Base-by-base conservation (phyloP, 2,113 vertebrate species). In the Corythoichthys intestinalis region DNA sequence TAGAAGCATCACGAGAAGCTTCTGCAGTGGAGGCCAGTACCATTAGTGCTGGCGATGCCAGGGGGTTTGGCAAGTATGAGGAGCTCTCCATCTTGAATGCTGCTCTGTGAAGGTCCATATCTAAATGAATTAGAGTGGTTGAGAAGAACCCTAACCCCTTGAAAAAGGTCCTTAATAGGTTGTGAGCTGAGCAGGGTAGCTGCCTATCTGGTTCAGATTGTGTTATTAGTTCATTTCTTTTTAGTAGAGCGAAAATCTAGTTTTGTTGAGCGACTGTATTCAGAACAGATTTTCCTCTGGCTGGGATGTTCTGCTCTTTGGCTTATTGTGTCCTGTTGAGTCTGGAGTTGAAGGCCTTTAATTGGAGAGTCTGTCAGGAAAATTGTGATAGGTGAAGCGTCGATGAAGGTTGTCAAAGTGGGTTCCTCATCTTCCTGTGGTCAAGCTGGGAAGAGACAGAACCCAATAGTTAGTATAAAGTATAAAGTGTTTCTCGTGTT, bases 1-100 rank as follows among this genome's bases (percentile, higher is more conserved):
- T 98, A 50, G 96, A 98, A 80, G 96, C 96, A 68, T 98, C 97
- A 0, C 97, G 95, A 79, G 96, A 98, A 71, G 97, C 97, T 90
- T 99, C 97, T 0, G 97, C 97, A 0, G 97, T 99, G 61, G 97
- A 99, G 2, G 97, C 97, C n/a, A 99, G 91, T 72, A 99, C 97
- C 97, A 99, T 99, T 76, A 99, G 90, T 4, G 97, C 97, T 4
- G 97, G 97, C 49, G 97, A 99, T 53, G 97, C 96, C 91, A 99
- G 86, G 0, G 97, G 97, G 83, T 98, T 98, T 88, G 97, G 97
- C 80, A 99, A 93, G 78, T 99, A 99, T 87, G 97, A 98, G 76
- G 97, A 98, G 91, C 94, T 99, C 94, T 99, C 97, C 97, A 99
- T 99, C 92, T 98, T 98, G 94, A 99, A 99, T 70, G 97, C 96